Conservation (phyloP, 35 echinoderm and acorn worm genomes). For the Amphiura filiformis region DNA sequence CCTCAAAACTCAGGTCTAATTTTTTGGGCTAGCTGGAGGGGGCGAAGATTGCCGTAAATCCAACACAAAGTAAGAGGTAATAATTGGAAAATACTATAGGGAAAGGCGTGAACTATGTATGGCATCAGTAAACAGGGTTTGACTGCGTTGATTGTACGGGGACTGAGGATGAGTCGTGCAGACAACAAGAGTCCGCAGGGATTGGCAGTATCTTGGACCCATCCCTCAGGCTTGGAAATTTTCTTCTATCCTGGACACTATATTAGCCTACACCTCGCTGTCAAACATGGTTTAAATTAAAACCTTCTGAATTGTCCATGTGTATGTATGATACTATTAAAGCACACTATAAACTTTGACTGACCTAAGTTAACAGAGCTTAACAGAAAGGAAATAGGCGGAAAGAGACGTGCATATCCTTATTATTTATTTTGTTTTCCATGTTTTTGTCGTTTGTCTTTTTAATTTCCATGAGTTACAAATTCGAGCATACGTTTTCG, state of each 20-base stretch:
- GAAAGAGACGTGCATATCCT: too few relatives aligned
- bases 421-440: too few relatives aligned
- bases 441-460: too few relatives aligned
- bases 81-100: slow-evolving; percentile 5
- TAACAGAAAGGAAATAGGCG: too few relatives aligned
- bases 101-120: slow-evolving; percentile 4
- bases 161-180: not conserved
- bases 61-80: not conserved
- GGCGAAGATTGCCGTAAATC: not conserved
- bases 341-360: not conserved
- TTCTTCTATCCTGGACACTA: not conserved
- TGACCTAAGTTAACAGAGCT: not conserved
- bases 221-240: not conserved
- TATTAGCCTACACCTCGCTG: slow-evolving; percentile 2
- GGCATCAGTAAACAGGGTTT: slow-evolving; percentile 4
- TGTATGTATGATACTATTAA: too few relatives aligned
- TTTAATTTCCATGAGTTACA: too few relatives aligned
- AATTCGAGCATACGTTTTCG: too few relatives aligned
- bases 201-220: not conserved
- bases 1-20: not conserved
- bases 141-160: not conserved
- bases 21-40: not conserved
- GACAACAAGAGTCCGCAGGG: not conserved
- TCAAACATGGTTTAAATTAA: slow-evolving; percentile 13
- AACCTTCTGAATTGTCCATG: not conserved